phyloP scores from a whole-genome alignment of 2,113 vertebrate species.

The Heterocephalus glaber region DNA sequence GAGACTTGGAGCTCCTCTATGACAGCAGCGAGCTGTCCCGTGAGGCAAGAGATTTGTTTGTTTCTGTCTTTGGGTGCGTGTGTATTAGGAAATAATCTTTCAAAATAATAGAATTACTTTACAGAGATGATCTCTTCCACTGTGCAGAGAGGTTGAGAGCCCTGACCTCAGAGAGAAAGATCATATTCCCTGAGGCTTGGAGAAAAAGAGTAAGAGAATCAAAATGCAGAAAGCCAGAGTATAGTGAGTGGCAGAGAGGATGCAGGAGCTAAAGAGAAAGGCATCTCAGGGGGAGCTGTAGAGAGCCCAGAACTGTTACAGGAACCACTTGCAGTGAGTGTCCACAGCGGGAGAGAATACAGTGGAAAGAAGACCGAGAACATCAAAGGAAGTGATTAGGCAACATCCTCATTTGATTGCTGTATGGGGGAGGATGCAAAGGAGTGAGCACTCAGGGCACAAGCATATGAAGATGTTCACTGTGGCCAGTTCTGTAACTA shows the following conservation, averaged over 20 bases:
- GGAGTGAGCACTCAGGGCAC: fast-evolving
- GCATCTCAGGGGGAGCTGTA: neutral
- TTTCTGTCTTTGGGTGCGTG: neutral
- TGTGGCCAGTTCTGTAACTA: neutral
- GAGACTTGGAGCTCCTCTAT: neutral
- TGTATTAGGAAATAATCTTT: neutral
- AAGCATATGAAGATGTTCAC: neutral
- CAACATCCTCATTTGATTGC: neutral
- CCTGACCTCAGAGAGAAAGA: neutral
- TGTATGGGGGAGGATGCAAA: neutral
- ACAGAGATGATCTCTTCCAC: neutral
- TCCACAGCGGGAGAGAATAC: neutral
- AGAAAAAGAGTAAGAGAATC: neutral
- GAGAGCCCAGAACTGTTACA: neutral
- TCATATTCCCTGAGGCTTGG: neutral
- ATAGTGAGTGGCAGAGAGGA: neutral
- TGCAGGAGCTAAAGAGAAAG: neutral
- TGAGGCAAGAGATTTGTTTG: neutral
- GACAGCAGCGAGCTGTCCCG: neutral
- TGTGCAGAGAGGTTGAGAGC: neutral
- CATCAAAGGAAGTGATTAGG: neutral
- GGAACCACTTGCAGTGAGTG: neutral
- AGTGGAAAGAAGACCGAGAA: neutral
- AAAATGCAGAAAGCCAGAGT: neutral
- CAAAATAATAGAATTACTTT: neutral